Percentiles rank a stretch among this genome's conserved stretches.
These are phyloP conservation scores for Mesorhabditis spiculigera DNA, from an alignment of 2,888 invertebrate species.

Conservation along the genomic window DNA sequence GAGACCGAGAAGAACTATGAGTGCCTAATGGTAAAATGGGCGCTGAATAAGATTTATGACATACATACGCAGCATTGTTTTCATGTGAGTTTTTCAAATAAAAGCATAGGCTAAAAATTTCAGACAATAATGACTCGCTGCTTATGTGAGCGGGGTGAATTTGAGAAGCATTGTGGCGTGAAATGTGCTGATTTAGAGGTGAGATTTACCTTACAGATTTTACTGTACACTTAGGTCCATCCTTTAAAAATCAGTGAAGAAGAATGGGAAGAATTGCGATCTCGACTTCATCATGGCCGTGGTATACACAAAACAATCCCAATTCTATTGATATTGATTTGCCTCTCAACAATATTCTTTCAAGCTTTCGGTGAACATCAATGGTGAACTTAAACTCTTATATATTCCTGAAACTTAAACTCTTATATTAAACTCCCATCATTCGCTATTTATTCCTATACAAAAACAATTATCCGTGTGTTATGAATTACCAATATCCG, in stretches of 20 bases:
- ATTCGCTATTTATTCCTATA: too few species aligned
- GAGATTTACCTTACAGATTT: neutral
- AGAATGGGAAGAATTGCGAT: slow-evolving; percentile 4
- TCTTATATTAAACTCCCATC: too few species aligned
- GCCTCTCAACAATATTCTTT: too few species aligned
- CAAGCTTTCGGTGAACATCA: too few species aligned
- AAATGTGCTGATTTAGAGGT: slow-evolving; percentile 1
- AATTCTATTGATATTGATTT: too few species aligned
- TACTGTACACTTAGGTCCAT: neutral
- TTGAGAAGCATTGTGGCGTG: slow-evolving; percentile 6
- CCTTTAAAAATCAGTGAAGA: neutral
- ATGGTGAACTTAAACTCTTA: too few species aligned
- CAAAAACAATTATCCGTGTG: too few species aligned
- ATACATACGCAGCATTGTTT: slow-evolving; percentile 1
- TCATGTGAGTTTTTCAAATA: neutral
- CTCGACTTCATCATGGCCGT: neutral
- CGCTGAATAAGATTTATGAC: neutral
- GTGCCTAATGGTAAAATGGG: slow-evolving; percentile 6
- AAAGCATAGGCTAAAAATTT: neutral
- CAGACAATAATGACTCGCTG: slow-evolving; percentile 2
- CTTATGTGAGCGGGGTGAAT: slow-evolving; percentile 2
- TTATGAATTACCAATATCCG: too few species aligned
- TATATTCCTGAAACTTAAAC: too few species aligned
- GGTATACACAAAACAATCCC: too few species aligned
- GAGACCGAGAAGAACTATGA: neutral